These are phyloP conservation scores for Nowickia ferox DNA, from an alignment of 2,888 invertebrate genomes.

Conservation along the genomic window DNA sequence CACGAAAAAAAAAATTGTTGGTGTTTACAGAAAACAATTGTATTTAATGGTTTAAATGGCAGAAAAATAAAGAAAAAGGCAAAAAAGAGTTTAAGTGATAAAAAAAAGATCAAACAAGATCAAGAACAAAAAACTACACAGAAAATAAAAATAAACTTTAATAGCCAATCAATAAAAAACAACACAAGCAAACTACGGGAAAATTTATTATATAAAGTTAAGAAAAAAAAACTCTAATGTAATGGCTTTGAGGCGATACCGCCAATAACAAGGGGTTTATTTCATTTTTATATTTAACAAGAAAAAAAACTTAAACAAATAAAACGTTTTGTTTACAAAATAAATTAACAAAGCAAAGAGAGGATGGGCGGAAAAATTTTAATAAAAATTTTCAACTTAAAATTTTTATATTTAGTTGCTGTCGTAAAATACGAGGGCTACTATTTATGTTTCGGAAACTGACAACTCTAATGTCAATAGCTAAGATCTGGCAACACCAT, in stretches of 20 bases:
- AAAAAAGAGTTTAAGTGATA: neutral
- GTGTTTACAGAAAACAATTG: slow-evolving; percentile 7
- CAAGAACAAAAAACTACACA: slow-evolving; percentile 45
- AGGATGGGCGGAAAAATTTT: neutral
- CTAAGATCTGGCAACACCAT: no score
- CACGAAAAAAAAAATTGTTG: slow-evolving; percentile 6
- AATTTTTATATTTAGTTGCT: no score
- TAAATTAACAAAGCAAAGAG: neutral
- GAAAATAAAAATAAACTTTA: slow-evolving; percentile 42
- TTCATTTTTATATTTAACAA: neutral
- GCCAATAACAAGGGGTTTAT: slow-evolving; percentile 28
- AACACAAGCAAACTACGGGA: slow-evolving; percentile 22
- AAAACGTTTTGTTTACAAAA: slow-evolving; percentile 38
- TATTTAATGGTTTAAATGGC: neutral
- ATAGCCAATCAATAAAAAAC: slow-evolving; percentile 52
- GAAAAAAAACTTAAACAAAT: slow-evolving; percentile 1
- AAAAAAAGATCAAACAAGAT: slow-evolving; percentile 69
- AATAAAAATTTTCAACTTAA: no score
- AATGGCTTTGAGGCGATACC: slow-evolving; percentile 44
- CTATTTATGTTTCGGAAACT: no score
- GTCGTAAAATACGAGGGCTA: no score
- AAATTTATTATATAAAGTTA: slow-evolving; percentile 27
- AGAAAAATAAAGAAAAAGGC: slow-evolving; percentile 7
- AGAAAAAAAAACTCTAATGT: slow-evolving; percentile 1
- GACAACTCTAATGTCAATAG: no score